These are phyloP conservation scores for Asobara japonica DNA, from an alignment of 1,140 invertebrate genomes.

Conservation along the genomic window DNA sequence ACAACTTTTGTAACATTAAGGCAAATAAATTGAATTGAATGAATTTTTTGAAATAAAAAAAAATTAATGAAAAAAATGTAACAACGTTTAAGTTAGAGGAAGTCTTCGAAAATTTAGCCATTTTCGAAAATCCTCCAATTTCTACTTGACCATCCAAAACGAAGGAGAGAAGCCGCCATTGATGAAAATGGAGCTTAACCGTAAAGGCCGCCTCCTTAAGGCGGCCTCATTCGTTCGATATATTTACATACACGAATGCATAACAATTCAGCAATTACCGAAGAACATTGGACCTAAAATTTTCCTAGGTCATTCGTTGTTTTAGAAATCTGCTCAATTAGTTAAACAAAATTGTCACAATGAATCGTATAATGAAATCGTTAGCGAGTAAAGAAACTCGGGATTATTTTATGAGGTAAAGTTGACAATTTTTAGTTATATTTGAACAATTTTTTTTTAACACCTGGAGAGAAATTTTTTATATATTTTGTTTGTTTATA, in stretches of 20 bases:
- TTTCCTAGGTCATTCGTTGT: neutral
- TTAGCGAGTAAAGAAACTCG: conserved; percentile 83
- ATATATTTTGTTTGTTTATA: conserved; percentile 64
- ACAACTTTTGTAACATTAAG: no score
- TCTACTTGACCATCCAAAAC: no score
- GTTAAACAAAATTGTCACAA: conserved; percentile 37
- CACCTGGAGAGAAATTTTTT: neutral
- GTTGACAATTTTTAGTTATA: conserved; percentile 25
- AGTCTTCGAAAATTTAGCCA: no score
- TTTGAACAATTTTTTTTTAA: conserved; percentile 31
- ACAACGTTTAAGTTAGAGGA: no score
- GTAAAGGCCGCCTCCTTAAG: neutral
- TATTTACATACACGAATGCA: conserved; percentile 27
- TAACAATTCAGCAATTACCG: conserved; percentile 19
- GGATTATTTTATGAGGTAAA: conserved; percentile 85
- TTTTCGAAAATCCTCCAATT: no score
- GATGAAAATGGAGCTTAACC: neutral
- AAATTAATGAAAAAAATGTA: no score
- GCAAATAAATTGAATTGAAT: no score
- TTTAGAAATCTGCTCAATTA: conserved; percentile 31
- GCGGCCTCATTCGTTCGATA: conserved; percentile 1
- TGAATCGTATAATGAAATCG: conserved; percentile 66
- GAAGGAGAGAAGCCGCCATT: neutral
- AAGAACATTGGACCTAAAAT: conserved; percentile 1
- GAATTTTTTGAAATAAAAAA: no score